Percentiles rank a stretch among this genome's conserved stretches.
phyloP scores from a whole-genome alignment of 2,113 vertebrate species.

The Paratilapia polleni region DNA sequence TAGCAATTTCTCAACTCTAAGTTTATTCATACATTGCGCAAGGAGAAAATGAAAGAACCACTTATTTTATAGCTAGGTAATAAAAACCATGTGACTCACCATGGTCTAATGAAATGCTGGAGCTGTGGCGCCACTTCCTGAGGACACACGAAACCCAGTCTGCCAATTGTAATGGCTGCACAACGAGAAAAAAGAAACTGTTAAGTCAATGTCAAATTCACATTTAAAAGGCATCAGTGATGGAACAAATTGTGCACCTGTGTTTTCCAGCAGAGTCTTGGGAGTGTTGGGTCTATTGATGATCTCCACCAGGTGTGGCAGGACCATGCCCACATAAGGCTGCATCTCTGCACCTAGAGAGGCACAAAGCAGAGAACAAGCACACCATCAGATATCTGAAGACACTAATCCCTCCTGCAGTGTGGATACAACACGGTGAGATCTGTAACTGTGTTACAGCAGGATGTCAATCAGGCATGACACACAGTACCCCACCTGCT shows the following conservation, averaged over 20 bases:
- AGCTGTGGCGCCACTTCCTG: conserved; percentile 95
- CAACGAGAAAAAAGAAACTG: background rate
- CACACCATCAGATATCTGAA: background rate
- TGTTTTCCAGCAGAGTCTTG: conserved; percentile 95
- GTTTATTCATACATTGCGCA: background rate
- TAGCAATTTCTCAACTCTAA: background rate
- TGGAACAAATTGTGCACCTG: conserved; percentile 76
- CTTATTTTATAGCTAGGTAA: background rate
- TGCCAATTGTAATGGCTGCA: conserved; percentile 93
- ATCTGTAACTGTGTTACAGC: background rate
- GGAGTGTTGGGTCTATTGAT: conserved; percentile 95
- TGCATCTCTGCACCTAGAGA: conserved; percentile 92
- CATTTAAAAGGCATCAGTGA: background rate
- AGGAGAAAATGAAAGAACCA: fast-evolving
- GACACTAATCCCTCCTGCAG: background rate
- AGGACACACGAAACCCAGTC: conserved; percentile 93
- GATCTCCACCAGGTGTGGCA: conserved; percentile 92
- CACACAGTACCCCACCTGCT: background rate
- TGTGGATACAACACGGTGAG: background rate
- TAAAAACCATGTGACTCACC: conserved; percentile 78
- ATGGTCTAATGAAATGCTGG: conserved; percentile 94
- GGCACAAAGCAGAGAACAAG: background rate
- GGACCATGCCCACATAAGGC: conserved; percentile 91
- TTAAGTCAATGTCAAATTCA: background rate
- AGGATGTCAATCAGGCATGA: background rate